Conservation (phyloP, 2,888 invertebrate genomes). For the Orchesella flavescens region DNA sequence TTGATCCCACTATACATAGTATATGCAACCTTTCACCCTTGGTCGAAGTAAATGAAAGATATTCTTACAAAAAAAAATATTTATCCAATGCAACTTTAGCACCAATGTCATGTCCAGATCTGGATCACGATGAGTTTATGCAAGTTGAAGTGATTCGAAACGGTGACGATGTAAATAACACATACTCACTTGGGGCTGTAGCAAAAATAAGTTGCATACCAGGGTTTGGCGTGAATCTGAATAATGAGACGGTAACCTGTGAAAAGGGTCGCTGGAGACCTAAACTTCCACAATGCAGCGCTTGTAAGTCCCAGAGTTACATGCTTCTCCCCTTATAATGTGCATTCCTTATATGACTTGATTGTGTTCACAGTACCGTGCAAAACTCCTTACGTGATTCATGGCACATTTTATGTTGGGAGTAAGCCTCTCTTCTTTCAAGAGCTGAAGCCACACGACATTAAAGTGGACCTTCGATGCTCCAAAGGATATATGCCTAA, state of each 20-base stretch:
- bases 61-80: background rate
- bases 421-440: constrained; percentile 73
- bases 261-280: constrained; percentile 88
- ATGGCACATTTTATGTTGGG: constrained; percentile 71
- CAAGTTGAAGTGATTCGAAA: constrained; percentile 81
- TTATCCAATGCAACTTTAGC: too few species aligned
- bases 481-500: constrained; percentile 72
- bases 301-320: constrained; percentile 77
- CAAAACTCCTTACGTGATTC: constrained; percentile 68
- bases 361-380: constrained; percentile 66
- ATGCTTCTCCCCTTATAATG: background rate
- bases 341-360: background rate
- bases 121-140: constrained; percentile 79
- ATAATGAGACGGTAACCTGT: constrained; percentile 81
- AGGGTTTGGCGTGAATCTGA: constrained; percentile 85
- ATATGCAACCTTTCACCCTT: background rate
- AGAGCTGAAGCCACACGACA: constrained; percentile 79
- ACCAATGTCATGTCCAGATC: constrained; percentile 38
- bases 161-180: constrained; percentile 82
- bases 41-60: too few species aligned
- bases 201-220: constrained; percentile 85
- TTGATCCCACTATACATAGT: constrained; percentile 72
- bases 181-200: constrained; percentile 85
- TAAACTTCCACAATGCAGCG: constrained; percentile 84
- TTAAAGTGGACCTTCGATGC: constrained; percentile 47